Percentiles rank a stretch among this genome's conserved stretches.
phyloP scores from a whole-genome alignment of 2,888 invertebrate species.

The Adelognathus sp. region DNA sequence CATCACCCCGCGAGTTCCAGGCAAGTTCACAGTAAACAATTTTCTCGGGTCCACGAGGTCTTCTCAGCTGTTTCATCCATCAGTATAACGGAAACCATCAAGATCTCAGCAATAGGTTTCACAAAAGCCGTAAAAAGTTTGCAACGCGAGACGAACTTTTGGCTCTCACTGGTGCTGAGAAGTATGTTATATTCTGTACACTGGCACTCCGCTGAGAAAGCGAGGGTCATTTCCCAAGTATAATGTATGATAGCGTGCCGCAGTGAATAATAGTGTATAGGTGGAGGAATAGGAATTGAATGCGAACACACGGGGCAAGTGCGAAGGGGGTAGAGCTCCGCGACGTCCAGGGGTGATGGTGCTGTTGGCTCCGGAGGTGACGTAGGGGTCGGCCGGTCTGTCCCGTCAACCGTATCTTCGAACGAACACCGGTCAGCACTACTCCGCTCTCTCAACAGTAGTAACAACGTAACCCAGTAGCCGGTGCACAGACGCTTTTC shows the following conservation, averaged over 20 bases:
- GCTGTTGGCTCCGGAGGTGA: constrained; percentile 43
- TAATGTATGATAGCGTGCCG: constrained; percentile 31
- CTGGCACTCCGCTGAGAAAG: constrained; percentile 19
- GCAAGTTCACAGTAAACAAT: too few relatives aligned
- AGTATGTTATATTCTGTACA: constrained; percentile 9
- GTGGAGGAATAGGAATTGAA: constrained; percentile 59
- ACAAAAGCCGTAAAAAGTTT: neutral
- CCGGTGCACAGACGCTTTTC: constrained; percentile 67
- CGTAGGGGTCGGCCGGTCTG: constrained; percentile 49
- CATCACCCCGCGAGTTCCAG: too few relatives aligned
- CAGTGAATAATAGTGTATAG: constrained; percentile 32
- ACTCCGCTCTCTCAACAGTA: constrained; percentile 60
- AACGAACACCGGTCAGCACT: constrained; percentile 78
- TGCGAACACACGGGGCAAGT: constrained; percentile 46
- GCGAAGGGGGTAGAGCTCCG: constrained; percentile 36
- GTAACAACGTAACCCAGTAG: constrained; percentile 50
- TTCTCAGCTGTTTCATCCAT: too few relatives aligned
- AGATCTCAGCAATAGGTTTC: neutral
- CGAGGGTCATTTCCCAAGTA: constrained; percentile 33
- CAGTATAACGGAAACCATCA: neutral
- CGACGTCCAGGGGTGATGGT: constrained; percentile 50
- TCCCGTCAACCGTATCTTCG: constrained; percentile 79
- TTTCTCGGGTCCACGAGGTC: too few relatives aligned
- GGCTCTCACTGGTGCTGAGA: neutral
- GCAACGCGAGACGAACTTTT: neutral